phyloP scores from a whole-genome alignment of 2,797 vertebrate genomes.

The Urocyon cinereoargenteus region DNA sequence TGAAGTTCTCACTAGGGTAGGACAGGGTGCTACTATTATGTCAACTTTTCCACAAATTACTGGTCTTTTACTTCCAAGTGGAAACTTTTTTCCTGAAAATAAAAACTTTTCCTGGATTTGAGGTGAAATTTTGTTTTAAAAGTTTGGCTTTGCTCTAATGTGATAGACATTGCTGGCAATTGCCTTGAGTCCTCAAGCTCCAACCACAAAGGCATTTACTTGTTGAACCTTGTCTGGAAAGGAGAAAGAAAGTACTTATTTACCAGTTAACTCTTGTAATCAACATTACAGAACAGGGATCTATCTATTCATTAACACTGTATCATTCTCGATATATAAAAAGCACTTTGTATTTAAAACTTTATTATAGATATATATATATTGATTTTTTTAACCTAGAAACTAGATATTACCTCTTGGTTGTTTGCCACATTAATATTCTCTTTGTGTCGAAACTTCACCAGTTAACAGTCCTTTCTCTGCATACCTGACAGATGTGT shows the following conservation, averaged over 20 bases:
- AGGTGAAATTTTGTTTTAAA: slow-evolving; percentile 80
- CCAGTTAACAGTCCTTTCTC: slow-evolving; percentile 66
- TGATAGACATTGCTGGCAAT: slow-evolving; percentile 84
- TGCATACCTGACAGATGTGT: slow-evolving; percentile 79
- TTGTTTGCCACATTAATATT: slow-evolving; percentile 86
- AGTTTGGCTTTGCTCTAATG: slow-evolving; percentile 78
- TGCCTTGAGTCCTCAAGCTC: slow-evolving; percentile 65
- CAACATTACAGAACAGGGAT: slow-evolving; percentile 87
- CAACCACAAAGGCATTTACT: slow-evolving; percentile 72
- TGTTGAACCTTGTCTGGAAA: slow-evolving; percentile 73
- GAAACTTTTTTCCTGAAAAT: slow-evolving; percentile 64
- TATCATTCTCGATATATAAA: slow-evolving; percentile 88
- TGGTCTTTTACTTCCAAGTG: slow-evolving; percentile 73
- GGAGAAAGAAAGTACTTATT: slow-evolving; percentile 49
- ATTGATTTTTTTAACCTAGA: slow-evolving; percentile 86
- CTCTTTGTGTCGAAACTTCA: slow-evolving; percentile 76
- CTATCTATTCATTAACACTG: slow-evolving; percentile 89
- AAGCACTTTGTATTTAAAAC: slow-evolving; percentile 91
- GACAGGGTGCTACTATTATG: slow-evolving; percentile 73
- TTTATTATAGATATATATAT: slow-evolving; percentile 84
- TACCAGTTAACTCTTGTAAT: slow-evolving; percentile 81
- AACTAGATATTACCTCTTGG: slow-evolving; percentile 87
- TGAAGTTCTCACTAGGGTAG: slow-evolving; percentile 47
- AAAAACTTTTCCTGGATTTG: slow-evolving; percentile 76
- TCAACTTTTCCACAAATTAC: slow-evolving; percentile 70